Evolutionary conservation across 1,140 invertebrate genomes (phyloP).

Genomic region (Saccostrea glomerata): DNA sequence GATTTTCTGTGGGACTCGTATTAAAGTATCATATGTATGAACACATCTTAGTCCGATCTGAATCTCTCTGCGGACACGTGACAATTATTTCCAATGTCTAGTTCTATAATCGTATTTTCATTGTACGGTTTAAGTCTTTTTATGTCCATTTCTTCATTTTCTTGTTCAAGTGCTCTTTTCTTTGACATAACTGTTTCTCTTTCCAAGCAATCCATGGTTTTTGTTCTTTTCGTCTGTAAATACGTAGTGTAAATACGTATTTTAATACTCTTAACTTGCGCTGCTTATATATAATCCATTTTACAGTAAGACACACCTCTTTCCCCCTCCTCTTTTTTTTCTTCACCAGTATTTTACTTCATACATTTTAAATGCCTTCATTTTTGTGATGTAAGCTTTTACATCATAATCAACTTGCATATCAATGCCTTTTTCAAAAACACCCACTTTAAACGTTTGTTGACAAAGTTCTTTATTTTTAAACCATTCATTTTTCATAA

Average conservation of each 20-base stretch:
- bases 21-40: background rate
- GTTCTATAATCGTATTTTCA: background rate
- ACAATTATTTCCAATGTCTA: background rate
- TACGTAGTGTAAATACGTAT: background rate
- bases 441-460: too few relatives aligned
- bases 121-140: background rate
- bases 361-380: background rate
- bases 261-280: background rate
- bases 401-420: background rate
- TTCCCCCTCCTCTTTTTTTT: background rate
- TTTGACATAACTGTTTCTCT: background rate
- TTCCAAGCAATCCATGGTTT: background rate
- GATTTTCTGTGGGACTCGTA: background rate
- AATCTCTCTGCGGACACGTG: background rate
- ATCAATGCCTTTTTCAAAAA: background rate
- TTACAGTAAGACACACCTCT: background rate
- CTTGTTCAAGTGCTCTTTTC: background rate
- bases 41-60: background rate
- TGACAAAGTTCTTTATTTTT: too few relatives aligned
- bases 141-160: background rate
- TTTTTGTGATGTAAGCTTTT: background rate
- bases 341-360: background rate
- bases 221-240: background rate
- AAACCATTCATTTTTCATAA: too few relatives aligned
- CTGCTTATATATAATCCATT: background rate